Conservation (phyloP, 2,113 vertebrate species). For the Sula dactylatra region DNA sequence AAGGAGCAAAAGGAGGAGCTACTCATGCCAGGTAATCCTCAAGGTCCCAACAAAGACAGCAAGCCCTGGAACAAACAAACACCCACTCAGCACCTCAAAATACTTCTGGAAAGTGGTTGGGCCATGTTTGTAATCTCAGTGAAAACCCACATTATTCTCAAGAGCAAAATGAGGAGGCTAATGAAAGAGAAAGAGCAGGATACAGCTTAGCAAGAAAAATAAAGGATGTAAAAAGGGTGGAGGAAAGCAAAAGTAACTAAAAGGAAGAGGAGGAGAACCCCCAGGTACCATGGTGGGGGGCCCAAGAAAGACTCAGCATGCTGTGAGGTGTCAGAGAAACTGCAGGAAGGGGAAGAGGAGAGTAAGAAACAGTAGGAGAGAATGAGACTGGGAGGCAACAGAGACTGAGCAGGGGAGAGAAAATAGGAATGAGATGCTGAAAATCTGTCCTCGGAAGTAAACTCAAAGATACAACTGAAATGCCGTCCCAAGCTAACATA, state of each 20-base stretch:
- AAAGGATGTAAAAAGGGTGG: neutral
- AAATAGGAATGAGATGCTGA: neutral
- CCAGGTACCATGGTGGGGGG: neutral
- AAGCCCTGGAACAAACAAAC: neutral
- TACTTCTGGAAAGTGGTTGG: neutral
- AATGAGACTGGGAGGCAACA: neutral
- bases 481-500: neutral
- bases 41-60: neutral
- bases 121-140: neutral
- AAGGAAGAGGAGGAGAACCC: neutral
- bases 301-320: neutral
- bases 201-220: neutral
- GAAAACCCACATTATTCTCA: neutral
- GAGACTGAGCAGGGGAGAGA: neutral
- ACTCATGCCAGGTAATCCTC: neutral
- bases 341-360: neutral
- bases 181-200: neutral
- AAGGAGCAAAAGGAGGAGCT: slow-evolving; percentile 17
- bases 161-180: neutral
- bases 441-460: neutral
- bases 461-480: neutral
- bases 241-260: neutral
- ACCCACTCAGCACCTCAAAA: neutral
- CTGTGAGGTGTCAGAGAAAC: neutral
- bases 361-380: neutral